These are phyloP conservation scores for Sminthurides aquaticus DNA, from an alignment of 2,888 invertebrate genomes.

Conservation along the genomic window DNA sequence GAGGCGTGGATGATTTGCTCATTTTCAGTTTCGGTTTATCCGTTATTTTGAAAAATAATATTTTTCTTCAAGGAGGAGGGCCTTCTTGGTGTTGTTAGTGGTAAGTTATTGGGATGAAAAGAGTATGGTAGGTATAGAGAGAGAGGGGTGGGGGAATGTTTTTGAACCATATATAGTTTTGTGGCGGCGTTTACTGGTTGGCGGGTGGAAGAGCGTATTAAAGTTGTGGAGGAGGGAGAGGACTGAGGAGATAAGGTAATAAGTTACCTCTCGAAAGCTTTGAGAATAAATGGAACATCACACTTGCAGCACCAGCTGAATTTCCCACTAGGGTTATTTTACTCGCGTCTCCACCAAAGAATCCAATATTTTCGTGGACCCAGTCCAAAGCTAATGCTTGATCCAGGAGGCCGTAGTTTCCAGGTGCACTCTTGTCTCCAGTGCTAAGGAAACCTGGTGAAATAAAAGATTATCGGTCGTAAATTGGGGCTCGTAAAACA, in stretches of 20 bases:
- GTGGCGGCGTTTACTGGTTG: too few relatives aligned
- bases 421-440: constrained; percentile 45
- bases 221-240: too few relatives aligned
- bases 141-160: too few relatives aligned
- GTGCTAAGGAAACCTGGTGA: constrained; percentile 46
- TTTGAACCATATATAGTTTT: too few relatives aligned
- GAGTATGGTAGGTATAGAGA: too few relatives aligned
- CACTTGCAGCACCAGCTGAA: constrained; percentile 35
- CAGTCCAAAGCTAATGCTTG: constrained; percentile 45
- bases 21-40: too few relatives aligned
- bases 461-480: constrained; percentile 9
- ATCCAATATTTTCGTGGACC: constrained; percentile 45
- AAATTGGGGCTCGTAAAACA: neutral
- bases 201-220: too few relatives aligned
- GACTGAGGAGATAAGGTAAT: too few relatives aligned
- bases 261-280: constrained; percentile 44
- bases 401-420: constrained; percentile 47
- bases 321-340: constrained; percentile 46
- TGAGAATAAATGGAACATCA: constrained; percentile 46
- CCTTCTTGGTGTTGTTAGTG: too few relatives aligned
- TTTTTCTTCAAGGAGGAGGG: too few relatives aligned
- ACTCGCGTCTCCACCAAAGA: constrained; percentile 45
- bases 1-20: neutral
- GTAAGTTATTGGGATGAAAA: too few relatives aligned
- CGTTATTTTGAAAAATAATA: too few relatives aligned